Evolutionary conservation across 30 jellyfish, hydroid and myxozoan species (phyloP), one percentile per base, ranked within the genome.

Genomic region (Aurelia coerulea): DNA sequence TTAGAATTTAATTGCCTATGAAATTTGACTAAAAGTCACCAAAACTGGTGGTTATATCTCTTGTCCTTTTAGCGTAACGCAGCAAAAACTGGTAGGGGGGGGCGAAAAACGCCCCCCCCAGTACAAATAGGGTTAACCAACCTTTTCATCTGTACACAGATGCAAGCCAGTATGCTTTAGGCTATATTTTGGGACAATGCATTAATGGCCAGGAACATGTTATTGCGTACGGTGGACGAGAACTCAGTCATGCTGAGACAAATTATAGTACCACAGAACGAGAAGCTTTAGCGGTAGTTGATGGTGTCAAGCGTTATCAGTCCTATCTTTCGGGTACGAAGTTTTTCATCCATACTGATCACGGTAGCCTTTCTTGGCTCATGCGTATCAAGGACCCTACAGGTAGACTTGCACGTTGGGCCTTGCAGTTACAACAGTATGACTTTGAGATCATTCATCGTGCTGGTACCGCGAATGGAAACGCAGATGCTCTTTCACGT

Each of bases 371-470:
- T 10, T 68, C 79, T 9, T 68, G 79, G 79, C 79, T 68, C 3
- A 68, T 81, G 91, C 41, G 41, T n/a, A 39, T 81, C 15, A 70
- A 71, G 78, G 80, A 83, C 56, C 79, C 89, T 5, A 73, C 82
- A 10, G 88, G 89, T 42, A 72, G 94, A 4, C 73, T 85, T 14
- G 94, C 83, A 8, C 83, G 94, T 12, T 85, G 94, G 94, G 74
- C 89, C 4, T 33, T 85, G 53, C 60, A 49, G 54, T 15, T 83
- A 58, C 79, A 73, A 23, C 29, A 23, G 29, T 23, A 23, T 23
- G 29, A 23, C 29, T 23, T 23, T 23, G 29, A 23, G 29, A 34
- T 83, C 37, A 64, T 83, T 60, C 93, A 83, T 73, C 87, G 93
- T 19, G 52, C 79, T 3, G 93, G 93, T 18, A 23, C 12, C 4